Base-by-base conservation (phyloP, 2,797 vertebrate genomes). In the Molossus molossus region DNA sequence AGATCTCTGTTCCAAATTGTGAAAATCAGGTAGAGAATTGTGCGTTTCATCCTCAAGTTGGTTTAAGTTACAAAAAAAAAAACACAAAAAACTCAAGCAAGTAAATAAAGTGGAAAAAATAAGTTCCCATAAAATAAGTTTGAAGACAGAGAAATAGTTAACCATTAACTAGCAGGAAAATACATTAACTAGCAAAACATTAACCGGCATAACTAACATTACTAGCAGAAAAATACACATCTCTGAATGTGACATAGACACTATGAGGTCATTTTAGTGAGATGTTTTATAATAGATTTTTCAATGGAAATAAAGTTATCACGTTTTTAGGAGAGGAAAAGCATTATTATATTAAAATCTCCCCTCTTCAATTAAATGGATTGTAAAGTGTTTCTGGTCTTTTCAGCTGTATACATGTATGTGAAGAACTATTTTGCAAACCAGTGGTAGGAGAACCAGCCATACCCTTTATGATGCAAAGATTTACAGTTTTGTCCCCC, bases 11-110 rank as follows among this genome's bases (percentile, higher is more conserved):
- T 92, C 37, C 33, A 65, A 45, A 80, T 53, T 87, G 11, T 58
- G 6, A 95, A 92, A 91, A 87, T 94, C 83, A 70, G 60, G 14
- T 60, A 67, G 23, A 70, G 2, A 85, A 77, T 62, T 94, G 40
- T 87, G 3, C 14, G 40, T 60, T 90, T 94, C 23, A 86, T 91
- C 6, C 18, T 69, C 33, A 73, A 23, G 9, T n/a, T 4, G 21
- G 25, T 21, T 94, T 50, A 82, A 76, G 58, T 80, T 90, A 58
- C 9, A 25, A 27, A 89, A 75, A 58, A 25, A 76, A 64, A 48
- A 67, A n/a, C 27, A 65, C 27, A 65, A 45, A 55, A 70, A 2
- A 67, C 29, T 89, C 23, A 85, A 91, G 50, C 23, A 85, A 91
- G 50, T 55, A 64, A 69, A 73, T 48, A 58, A 45, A 70, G 7